Percentiles rank a stretch among this genome's conserved stretches.
These are phyloP conservation scores for Aporrectodea caliginosa DNA, from an alignment of 1,140 invertebrate genomes.

Conservation along the genomic window DNA sequence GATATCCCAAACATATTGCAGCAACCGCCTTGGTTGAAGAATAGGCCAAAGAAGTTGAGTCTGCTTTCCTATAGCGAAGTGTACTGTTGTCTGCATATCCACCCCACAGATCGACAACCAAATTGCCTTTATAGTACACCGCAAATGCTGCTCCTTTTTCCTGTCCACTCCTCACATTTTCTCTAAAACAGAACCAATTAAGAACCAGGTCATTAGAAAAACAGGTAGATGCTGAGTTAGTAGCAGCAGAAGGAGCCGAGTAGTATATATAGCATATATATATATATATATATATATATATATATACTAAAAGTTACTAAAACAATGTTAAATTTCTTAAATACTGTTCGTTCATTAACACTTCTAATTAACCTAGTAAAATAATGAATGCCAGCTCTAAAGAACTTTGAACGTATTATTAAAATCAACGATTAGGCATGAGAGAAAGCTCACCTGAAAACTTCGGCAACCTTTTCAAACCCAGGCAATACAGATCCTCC, in stretches of 20 bases:
- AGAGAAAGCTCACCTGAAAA: not conserved
- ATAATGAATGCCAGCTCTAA: not conserved
- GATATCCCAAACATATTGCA: slow-evolving; percentile 47
- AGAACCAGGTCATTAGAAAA: not conserved
- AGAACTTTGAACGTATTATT: not conserved
- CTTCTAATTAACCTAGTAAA: not conserved
- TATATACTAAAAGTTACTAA: not conserved
- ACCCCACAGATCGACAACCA: slow-evolving; percentile 35
- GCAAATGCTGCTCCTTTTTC: slow-evolving; percentile 20
- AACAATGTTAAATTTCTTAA: not conserved
- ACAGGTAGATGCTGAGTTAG: not conserved
- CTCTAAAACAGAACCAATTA: not conserved
- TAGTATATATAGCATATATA: no score
- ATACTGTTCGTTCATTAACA: not conserved
- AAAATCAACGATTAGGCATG: not conserved
- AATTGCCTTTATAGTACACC: slow-evolving; percentile 28
- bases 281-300: not conserved
- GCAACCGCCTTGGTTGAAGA: slow-evolving; percentile 47
- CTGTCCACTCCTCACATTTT: slow-evolving; percentile 19
- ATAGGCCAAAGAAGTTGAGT: slow-evolving; percentile 37
- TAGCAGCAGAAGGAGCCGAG: not conserved
- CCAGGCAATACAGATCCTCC: not conserved
- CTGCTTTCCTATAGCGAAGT: slow-evolving; percentile 36
- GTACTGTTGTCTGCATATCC: slow-evolving; percentile 49
- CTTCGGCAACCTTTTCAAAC: slow-evolving; percentile 2